phyloP scores from a whole-genome alignment of 2,113 vertebrate species.

The Pollachius pollachius region DNA sequence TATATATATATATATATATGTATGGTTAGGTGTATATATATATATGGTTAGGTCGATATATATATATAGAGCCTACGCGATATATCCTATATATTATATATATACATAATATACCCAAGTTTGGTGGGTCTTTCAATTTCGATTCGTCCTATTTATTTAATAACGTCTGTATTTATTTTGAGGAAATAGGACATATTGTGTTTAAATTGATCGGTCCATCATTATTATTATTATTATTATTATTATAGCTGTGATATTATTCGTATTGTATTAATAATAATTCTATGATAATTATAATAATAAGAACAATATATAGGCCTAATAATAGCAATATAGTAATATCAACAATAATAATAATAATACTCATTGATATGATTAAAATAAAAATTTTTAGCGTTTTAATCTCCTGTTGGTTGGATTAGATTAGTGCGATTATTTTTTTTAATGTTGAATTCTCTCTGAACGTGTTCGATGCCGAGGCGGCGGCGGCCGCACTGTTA shows the following conservation, averaged over 20 bases:
- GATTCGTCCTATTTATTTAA: no score
- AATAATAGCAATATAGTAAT: background rate
- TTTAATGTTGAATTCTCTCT: background rate
- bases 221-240: constrained; percentile 9
- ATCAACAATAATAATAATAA: background rate
- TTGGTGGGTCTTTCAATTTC: no score
- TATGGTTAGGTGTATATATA: no score
- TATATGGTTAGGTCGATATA: no score
- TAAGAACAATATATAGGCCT: background rate
- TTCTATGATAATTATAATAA: background rate
- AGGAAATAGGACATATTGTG: no score
- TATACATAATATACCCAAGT: no score
- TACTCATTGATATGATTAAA: background rate
- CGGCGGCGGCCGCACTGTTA: background rate
- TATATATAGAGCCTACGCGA: no score
- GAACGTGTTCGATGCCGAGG: background rate
- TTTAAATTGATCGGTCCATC: no score
- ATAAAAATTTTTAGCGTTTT: background rate
- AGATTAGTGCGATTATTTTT: background rate
- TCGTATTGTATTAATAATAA: background rate
- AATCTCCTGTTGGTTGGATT: background rate
- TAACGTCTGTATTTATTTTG: no score
- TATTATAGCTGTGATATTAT: constrained; percentile 15
- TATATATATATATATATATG: no score
- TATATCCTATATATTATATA: no score